These are phyloP conservation scores for Polydrusus cervinus DNA, from an alignment of 2,888 invertebrate species.

Conservation along the genomic window DNA sequence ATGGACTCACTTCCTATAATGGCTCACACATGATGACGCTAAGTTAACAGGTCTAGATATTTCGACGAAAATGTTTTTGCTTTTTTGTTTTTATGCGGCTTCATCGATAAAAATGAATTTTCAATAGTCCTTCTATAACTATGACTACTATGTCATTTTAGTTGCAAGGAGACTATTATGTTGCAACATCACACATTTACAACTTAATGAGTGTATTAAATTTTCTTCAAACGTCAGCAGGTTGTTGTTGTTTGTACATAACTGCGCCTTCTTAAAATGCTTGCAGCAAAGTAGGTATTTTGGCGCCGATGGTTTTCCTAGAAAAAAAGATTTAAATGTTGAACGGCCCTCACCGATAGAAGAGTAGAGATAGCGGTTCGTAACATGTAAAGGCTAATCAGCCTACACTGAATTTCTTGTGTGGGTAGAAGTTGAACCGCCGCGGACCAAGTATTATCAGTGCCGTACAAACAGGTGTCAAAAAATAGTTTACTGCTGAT, in stretches of 20 bases:
- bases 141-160: constrained; percentile 6
- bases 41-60: too few species aligned
- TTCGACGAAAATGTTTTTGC: too few species aligned
- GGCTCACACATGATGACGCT: too few species aligned
- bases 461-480: constrained; percentile 51
- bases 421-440: constrained; percentile 65
- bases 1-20: too few species aligned
- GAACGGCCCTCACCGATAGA: constrained; percentile 56
- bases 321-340: constrained; percentile 57
- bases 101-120: too few species aligned
- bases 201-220: constrained; percentile 51
- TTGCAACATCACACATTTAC: constrained; percentile 42
- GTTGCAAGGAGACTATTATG: constrained; percentile 45
- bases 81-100: too few species aligned
- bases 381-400: constrained; percentile 65
- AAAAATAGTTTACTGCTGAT: constrained; percentile 32
- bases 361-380: constrained; percentile 63
- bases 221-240: constrained; percentile 50
- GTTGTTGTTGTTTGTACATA: constrained; percentile 46
- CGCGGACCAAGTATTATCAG: constrained; percentile 52
- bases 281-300: constrained; percentile 58
- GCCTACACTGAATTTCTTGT: constrained; percentile 65
- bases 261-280: constrained; percentile 49
- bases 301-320: constrained; percentile 61
- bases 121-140: too few species aligned